Evolutionary conservation across 2,113 vertebrate species (phyloP).

Genomic region (Antigone vipio): DNA sequence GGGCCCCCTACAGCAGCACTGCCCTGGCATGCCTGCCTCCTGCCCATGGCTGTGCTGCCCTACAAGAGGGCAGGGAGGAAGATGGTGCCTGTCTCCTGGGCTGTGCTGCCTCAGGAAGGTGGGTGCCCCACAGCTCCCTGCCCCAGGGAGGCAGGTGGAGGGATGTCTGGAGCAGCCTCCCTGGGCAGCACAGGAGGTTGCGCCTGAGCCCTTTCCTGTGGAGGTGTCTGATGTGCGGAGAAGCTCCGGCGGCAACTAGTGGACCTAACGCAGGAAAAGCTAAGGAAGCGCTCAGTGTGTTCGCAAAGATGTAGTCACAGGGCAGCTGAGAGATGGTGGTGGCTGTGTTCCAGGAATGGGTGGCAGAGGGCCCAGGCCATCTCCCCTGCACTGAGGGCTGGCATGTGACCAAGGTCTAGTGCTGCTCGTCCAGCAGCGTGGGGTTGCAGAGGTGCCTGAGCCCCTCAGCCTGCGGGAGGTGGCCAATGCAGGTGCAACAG

Average conservation of each 20-base stretch:
- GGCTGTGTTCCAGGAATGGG: accelerated
- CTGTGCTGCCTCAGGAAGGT: background rate
- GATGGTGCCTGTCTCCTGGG: accelerated
- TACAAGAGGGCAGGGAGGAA: background rate
- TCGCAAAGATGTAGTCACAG: background rate
- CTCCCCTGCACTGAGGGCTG: background rate
- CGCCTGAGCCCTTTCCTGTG: background rate
- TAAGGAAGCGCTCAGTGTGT: background rate
- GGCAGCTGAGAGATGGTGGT: background rate
- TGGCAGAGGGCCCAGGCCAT: background rate
- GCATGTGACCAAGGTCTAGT: background rate
- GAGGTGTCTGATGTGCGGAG: background rate
- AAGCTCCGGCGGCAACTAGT: background rate
- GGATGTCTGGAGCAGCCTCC: background rate
- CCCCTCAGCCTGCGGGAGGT: background rate
- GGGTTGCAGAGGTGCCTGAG: background rate
- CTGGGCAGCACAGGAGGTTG: background rate
- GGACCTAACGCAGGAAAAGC: background rate
- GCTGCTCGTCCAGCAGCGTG: background rate
- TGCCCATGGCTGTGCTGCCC: background rate
- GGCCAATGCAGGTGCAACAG: accelerated
- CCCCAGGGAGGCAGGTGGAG: background rate
- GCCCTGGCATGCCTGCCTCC: background rate
- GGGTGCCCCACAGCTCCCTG: background rate
- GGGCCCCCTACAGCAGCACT: background rate